Base-by-base conservation (phyloP, 2,113 vertebrate genomes). In the western clawed frog (Xenopus tropicalis) region DNA sequence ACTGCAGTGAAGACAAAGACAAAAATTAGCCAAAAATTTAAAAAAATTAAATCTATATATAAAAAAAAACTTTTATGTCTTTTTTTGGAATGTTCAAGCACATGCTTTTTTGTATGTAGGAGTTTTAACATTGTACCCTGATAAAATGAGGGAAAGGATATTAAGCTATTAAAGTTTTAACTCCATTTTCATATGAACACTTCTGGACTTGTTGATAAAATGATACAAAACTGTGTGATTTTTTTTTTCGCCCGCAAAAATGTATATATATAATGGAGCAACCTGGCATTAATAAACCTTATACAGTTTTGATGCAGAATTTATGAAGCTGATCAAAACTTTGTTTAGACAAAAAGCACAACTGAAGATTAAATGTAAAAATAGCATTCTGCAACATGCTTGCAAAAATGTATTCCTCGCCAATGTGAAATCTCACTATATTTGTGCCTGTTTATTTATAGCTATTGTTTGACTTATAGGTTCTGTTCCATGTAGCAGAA, bases 1-100 rank as follows among this genome's bases (percentile, higher is more conserved):
- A 96, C 97, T 97, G 93, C 96, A 98, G 96, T 97, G 97, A 99
- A 99, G 96, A 99, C 96, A 98, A 98, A 97, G 96, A 96, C 95
- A 97, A 92, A 48, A 98, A 93, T 96, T 98, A 98, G 94, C 93
- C 92, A 75, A 75, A 75, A 75, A 69, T 22, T 37, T 62, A 19
- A 46, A 22, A 59, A 59, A 59, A 59, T 20, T 80, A 70, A 85
- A 79, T 71, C 84, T 79, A 88, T 80, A 85, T 61, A 83, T 84
- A 87, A 91, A 48, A 14, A 48, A 14, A 11, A 87, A 91, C 88
- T 85, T 61, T 82, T 86, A 86, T 90, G 87, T 89, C 83, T 81
- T 91, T 91, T 76, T 75, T 74, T 92, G 90, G 90, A 93, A 91
- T 93, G 90, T 93, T 92, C 82, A 85, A 61, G n/a, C 12, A 73